Conservation (phyloP, 2,113 vertebrate genomes). For the Oryzias woworae region DNA sequence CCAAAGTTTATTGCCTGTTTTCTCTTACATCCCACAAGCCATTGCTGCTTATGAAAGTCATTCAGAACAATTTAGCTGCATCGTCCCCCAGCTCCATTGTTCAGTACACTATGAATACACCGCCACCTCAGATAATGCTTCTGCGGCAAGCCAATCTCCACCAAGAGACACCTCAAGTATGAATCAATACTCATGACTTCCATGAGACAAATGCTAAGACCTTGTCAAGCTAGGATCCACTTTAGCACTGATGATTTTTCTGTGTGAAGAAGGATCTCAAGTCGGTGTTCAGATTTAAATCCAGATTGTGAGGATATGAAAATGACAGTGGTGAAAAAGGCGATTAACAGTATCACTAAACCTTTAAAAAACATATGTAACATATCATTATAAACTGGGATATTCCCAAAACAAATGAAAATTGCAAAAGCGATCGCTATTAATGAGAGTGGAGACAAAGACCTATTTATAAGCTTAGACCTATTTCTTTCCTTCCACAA, state of each 20-base stretch:
- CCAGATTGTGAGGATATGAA: background rate
- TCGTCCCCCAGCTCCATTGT: slow-evolving; percentile 62
- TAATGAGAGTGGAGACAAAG: too few relatives aligned
- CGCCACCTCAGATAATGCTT: slow-evolving; percentile 65
- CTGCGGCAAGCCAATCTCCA: slow-evolving; percentile 68
- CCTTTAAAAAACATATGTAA: too few relatives aligned
- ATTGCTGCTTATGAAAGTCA: slow-evolving; percentile 69
- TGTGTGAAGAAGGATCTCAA: slow-evolving; percentile 41
- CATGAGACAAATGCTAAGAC: slow-evolving; percentile 70
- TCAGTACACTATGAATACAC: slow-evolving; percentile 68
- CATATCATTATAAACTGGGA: too few relatives aligned
- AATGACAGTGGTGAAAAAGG: too few relatives aligned
- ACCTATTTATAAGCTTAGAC: too few relatives aligned
- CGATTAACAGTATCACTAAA: too few relatives aligned
- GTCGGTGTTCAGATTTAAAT: slow-evolving; percentile 28
- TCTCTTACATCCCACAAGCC: slow-evolving; percentile 61
- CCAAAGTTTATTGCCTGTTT: slow-evolving; percentile 72
- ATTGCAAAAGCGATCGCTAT: too few relatives aligned
- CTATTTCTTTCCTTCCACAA: too few relatives aligned
- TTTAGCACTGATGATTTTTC: slow-evolving; percentile 60
- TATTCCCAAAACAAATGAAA: too few relatives aligned
- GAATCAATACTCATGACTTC: slow-evolving; percentile 70
- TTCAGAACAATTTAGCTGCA: slow-evolving; percentile 64
- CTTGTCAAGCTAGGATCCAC: slow-evolving; percentile 52
- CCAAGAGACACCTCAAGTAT: slow-evolving; percentile 69